Base-by-base conservation (phyloP, 2,113 vertebrate genomes). In the Verasper variegatus region DNA sequence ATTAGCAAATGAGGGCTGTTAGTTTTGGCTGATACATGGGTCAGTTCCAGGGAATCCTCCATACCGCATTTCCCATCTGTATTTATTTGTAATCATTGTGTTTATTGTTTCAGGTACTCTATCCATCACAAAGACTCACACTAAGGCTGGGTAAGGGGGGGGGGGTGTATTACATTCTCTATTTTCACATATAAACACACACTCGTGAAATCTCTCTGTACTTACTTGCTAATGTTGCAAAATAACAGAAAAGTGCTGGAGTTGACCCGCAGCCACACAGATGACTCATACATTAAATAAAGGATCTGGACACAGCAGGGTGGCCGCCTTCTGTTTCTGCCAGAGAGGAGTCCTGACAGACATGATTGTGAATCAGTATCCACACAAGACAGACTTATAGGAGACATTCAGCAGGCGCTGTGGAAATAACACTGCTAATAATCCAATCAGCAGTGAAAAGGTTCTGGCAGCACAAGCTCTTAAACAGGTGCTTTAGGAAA, bases 21-120 rank as follows among this genome's bases (percentile, higher is more conserved):
- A 73, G 71, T 78, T 84, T 88, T 91, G 85, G 84, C 80, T 71
- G 74, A 82, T 74, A 61, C 23, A 72, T 7, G 24, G 40, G 49
- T 79, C 59, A 40, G 37, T 42, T 68, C 20, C 14, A 27, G 68
- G 37, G 20, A 69, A 72, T 68, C 66, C 20, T 15, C 72, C 52
- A 57, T 81, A 40, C 68, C 42, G 52, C 67, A 60, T 58, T 18
- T 23, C 10, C 0, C 17, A 52, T 51, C 1, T 65, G 24, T 57
- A 49, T 56, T 73, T 63, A 55, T 20, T 49, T 64, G 21, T 35
- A n/a, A 72, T 37, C 9, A 49, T 68, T 18, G 17, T 45, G 7
- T 20, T 65, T 42, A 42, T 42, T 42, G 40, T 42, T 42, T 42
- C 40, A 11, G 11, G 40, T 42, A 42, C 40, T 42, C 40, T 12